phyloP scores from a whole-genome alignment of 1,140 invertebrate genomes.

The Ceratitis capitata region DNA sequence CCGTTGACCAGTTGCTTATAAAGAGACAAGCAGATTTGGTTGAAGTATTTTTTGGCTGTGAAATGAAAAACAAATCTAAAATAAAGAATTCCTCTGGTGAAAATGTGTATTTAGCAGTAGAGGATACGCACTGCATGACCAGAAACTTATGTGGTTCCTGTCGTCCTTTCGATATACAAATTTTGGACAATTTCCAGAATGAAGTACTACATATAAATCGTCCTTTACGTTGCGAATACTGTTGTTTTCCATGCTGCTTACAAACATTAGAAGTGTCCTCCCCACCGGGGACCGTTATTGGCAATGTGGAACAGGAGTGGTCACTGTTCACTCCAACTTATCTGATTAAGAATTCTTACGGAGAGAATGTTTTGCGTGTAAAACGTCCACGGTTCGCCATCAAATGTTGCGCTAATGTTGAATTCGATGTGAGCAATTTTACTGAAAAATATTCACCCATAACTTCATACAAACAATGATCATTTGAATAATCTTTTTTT shows the following conservation, averaged over 20 bases:
- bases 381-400: slow-evolving; percentile 75
- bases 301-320: slow-evolving; percentile 80
- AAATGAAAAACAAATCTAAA: slow-evolving; percentile 85
- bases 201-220: slow-evolving; percentile 80
- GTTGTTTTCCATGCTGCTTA: slow-evolving; percentile 83
- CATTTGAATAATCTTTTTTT: background rate
- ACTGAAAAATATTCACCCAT: background rate
- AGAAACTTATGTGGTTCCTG: slow-evolving; percentile 79
- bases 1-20: slow-evolving; percentile 85
- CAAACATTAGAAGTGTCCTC: slow-evolving; percentile 73
- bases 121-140: slow-evolving; percentile 81
- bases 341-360: slow-evolving; percentile 72
- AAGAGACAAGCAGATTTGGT: slow-evolving; percentile 86
- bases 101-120: slow-evolving; percentile 82
- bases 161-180: slow-evolving; percentile 84
- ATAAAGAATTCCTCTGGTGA: slow-evolving; percentile 80
- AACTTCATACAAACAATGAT: background rate
- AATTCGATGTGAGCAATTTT: slow-evolving; percentile 51
- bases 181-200: slow-evolving; percentile 79
- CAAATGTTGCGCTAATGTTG: slow-evolving; percentile 73
- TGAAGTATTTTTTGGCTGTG: slow-evolving; percentile 83
- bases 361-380: slow-evolving; percentile 74
- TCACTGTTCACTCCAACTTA: slow-evolving; percentile 74
- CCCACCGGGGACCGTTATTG: slow-evolving; percentile 69
- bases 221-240: slow-evolving; percentile 78